Percentiles rank a stretch among this genome's conserved stretches.
phyloP scores from a whole-genome alignment of 2,113 vertebrate species.

The Dendropsophus ebraccatus region DNA sequence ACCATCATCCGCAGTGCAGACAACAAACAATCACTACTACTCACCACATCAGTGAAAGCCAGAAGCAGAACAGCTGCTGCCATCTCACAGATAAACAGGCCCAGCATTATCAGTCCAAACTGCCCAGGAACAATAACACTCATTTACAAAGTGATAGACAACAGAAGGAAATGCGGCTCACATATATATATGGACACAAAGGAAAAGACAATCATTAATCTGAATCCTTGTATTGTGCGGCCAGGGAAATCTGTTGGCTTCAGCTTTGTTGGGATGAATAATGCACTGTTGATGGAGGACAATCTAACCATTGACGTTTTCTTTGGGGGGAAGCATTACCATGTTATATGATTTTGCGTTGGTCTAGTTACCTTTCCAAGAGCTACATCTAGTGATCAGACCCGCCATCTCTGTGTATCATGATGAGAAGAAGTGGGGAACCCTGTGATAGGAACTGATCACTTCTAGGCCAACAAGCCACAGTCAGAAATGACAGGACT shows the following conservation, averaged over 20 bases:
- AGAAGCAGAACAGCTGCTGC: not conserved
- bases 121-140: constrained; percentile 2
- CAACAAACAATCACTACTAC: not conserved
- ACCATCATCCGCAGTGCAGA: not conserved
- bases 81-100: not conserved
- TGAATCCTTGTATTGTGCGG: not conserved
- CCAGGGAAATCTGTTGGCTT: not conserved
- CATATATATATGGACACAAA: not conserved
- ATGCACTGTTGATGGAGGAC: not conserved
- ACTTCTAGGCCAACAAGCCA: too few relatives aligned
- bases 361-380: not conserved
- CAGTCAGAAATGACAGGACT: too few relatives aligned
- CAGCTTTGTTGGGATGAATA: not conserved
- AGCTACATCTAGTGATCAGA: not conserved
- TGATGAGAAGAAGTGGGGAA: too few relatives aligned
- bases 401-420: not conserved
- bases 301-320: not conserved
- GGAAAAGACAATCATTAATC: not conserved
- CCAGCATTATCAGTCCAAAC: constrained; percentile 23
- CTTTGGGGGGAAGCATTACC: not conserved
- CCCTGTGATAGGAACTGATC: too few relatives aligned
- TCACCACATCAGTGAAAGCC: constrained; percentile 7
- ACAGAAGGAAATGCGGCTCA: not conserved
- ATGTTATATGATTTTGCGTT: not conserved
- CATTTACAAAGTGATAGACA: not conserved